phyloP scores from a whole-genome alignment of 2,888 invertebrate species.

The Danaus chrysippus region DNA sequence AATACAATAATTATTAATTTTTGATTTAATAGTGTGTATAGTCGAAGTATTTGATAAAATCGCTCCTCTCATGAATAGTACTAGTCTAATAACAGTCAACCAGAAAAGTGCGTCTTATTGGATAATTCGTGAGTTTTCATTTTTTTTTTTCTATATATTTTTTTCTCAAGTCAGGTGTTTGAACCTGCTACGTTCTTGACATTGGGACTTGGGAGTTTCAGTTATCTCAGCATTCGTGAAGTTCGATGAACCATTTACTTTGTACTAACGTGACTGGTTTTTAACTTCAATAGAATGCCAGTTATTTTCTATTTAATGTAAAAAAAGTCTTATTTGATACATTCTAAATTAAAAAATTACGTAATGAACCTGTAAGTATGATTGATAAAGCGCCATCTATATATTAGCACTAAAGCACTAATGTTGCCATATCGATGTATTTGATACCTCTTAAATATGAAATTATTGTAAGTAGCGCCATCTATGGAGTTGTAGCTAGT shows the following conservation, averaged over 20 bases:
- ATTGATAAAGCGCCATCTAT: too few species aligned
- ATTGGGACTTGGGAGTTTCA: constrained; percentile 55
- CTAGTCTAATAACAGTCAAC: constrained; percentile 37
- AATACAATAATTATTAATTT: neutral
- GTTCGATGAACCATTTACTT: constrained; percentile 50
- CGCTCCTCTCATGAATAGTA: constrained; percentile 39
- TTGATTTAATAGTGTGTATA: neutral
- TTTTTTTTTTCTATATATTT: constrained; percentile 44
- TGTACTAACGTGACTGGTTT: neutral
- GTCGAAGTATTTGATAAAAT: neutral
- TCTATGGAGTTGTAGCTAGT: constrained; percentile 13
- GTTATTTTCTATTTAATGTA: constrained; percentile 1
- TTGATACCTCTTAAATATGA: neutral
- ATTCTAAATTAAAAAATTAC: neutral
- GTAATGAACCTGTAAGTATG: too few species aligned
- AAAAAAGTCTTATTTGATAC: neutral
- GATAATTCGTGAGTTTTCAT: constrained; percentile 75
- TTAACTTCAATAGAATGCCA: constrained; percentile 3
- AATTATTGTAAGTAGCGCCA: neutral
- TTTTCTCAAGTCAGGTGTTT: constrained; percentile 61
- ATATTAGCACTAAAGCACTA: too few species aligned
- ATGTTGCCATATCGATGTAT: too few species aligned
- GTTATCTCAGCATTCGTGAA: constrained; percentile 23
- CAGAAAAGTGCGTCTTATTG: constrained; percentile 70
- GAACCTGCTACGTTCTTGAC: constrained; percentile 72